Evolutionary conservation across 2,113 vertebrate genomes (phyloP), one percentile per base, ranked within the genome.

Genomic region (Ophiodon elongatus): DNA sequence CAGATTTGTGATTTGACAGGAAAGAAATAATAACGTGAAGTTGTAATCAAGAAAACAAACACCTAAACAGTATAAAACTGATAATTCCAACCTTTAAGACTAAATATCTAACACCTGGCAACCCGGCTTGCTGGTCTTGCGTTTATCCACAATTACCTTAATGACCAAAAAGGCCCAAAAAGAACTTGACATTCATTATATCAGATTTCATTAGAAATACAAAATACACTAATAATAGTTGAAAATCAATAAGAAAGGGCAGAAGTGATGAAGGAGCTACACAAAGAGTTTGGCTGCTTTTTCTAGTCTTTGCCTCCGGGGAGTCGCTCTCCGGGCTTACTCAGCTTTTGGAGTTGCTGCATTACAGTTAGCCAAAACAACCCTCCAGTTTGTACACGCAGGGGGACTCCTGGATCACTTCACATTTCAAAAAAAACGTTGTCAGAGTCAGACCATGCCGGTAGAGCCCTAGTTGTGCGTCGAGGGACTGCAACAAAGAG

Each of bases 281-380:
- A 37, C 8, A 23, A 67, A 76, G 57, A 8, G 17, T 80, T 79
- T 83, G 73, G 76, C 85, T 73, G 69, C 14, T 69, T 29, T 80
- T 79, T 54, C 23, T 79, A 29, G 23, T 67, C n/a, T 50, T 14
- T 8, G 45, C 69, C 83, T 90, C 79, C 9, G 25, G 70, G 79
- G 84, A 83, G 52, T 54, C 21, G 6, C 45, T 2, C 60, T 91
- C 64, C 76, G 72, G 72, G 77, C 79, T 83, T 78, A 57, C 79
- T 80, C 79, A 76, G 73, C 80, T 29, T 80, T 33, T 47, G 62
- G 71, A 78, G 83, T n/a, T 74, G 62, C 73, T 43, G 67, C 74
- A 21, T 85, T 77, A 79, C 74, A 19, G 80, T 73, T 75, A 71
- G 54, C 74, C 71, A 56, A 82, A 54, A 79, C 79, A 84, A 76